Evolutionary conservation across 2,113 vertebrate genomes (phyloP).

Genomic region (Gavia stellata): DNA sequence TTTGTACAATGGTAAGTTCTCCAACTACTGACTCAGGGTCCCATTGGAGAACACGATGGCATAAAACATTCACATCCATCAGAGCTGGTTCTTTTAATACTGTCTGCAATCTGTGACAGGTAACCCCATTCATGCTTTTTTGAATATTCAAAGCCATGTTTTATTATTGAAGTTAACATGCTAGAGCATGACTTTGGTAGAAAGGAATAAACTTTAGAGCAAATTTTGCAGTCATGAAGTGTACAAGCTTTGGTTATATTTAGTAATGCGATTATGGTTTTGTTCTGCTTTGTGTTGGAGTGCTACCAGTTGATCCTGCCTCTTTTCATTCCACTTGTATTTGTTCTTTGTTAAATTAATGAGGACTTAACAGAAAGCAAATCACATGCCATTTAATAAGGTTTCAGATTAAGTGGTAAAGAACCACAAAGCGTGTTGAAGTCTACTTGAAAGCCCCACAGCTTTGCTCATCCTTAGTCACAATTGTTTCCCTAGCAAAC

Average conservation of each 20-base stretch:
- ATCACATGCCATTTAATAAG: conserved; percentile 17
- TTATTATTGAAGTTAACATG: neutral
- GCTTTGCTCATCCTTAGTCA: neutral
- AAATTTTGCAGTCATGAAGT: neutral
- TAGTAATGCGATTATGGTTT: neutral
- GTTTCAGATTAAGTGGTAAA: conserved; percentile 16
- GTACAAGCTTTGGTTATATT: neutral
- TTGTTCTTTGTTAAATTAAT: conserved; percentile 39
- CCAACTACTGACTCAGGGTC: neutral
- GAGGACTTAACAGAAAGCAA: neutral
- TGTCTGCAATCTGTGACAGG: neutral
- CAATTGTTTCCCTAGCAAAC: neutral
- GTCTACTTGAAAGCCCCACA: neutral
- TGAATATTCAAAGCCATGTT: neutral
- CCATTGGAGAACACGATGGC: neutral
- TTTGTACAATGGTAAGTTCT: neutral
- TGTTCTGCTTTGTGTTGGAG: neutral
- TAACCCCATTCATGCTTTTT: neutral
- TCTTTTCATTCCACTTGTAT: conserved; percentile 14
- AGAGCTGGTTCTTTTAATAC: neutral
- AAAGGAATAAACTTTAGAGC: neutral
- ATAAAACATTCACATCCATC: rapidly evolving
- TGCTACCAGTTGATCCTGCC: neutral
- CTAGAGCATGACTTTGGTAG: neutral
- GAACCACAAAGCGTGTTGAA: neutral